Percentiles rank a stretch among this genome's conserved stretches.
Evolutionary conservation across 2,797 vertebrate genomes (phyloP).

Genomic region (Microctenopoma lineatum): DNA sequence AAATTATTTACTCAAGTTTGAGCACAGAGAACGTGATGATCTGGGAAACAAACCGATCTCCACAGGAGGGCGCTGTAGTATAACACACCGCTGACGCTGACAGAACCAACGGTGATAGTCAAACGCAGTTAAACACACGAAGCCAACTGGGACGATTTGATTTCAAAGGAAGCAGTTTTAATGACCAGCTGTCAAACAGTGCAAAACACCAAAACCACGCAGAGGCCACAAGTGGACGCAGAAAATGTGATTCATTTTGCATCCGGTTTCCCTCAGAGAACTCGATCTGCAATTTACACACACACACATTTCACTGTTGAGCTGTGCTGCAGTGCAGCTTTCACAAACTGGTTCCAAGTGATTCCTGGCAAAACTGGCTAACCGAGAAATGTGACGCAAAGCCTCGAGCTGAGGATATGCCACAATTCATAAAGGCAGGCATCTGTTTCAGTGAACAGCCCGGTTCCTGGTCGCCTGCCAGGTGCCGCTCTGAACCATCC

Average conservation of each 20-base stretch:
- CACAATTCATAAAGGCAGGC: conserved; percentile 64
- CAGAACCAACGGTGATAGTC: conserved; percentile 37
- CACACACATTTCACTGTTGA: conserved; percentile 22
- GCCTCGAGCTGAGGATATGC: conserved; percentile 59
- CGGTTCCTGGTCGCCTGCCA: conserved; percentile 42
- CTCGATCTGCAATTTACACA: conserved; percentile 14
- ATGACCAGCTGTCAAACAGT: conserved; percentile 24
- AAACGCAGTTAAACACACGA: conserved; percentile 23
- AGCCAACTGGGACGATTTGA: conserved; percentile 35
- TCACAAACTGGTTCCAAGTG: conserved; percentile 44
- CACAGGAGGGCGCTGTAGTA: conserved; percentile 74
- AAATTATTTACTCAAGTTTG: too few relatives aligned
- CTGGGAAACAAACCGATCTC: conserved; percentile 21
- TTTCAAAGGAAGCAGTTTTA: conserved; percentile 56
- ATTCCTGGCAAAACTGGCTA: conserved; percentile 63
- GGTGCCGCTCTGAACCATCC: conserved; percentile 32
- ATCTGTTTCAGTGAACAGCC: conserved; percentile 55
- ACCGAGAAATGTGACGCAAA: conserved; percentile 65
- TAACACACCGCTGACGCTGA: conserved; percentile 55
- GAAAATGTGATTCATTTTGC: conserved; percentile 48
- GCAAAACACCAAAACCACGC: conserved; percentile 36
- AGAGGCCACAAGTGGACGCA: conserved; percentile 42
- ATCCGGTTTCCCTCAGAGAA: conserved; percentile 36
- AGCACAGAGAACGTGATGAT: too few relatives aligned
- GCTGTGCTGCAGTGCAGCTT: conserved; percentile 28